Conservation (phyloP, 2,888 invertebrate species). For the Caprella mutica region DNA sequence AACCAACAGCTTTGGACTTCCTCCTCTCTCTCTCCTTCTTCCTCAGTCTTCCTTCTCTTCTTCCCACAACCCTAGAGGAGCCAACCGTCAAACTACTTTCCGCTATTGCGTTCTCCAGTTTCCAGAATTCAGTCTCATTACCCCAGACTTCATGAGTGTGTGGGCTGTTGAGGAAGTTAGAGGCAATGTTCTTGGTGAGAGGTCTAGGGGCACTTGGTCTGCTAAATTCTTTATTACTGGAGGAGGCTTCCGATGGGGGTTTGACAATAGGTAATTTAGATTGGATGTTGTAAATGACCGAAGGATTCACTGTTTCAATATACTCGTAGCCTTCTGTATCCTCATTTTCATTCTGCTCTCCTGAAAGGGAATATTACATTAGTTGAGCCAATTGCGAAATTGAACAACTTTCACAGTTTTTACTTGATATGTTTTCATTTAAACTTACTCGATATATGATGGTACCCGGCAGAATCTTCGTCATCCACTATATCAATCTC, state of each 20-base stretch:
- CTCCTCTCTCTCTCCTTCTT: background rate
- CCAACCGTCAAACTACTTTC: background rate
- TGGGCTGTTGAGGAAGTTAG: too few species aligned
- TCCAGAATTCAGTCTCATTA: conserved; percentile 2
- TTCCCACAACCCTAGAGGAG: background rate
- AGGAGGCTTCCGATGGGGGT: background rate
- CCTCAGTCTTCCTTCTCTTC: conserved; percentile 4
- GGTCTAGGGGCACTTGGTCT: background rate
- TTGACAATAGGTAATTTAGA: too few species aligned
- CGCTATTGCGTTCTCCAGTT: background rate
- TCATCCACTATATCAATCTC: too few species aligned
- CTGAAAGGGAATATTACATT: background rate
- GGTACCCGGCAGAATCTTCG: too few species aligned
- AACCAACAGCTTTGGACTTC: background rate
- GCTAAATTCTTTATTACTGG: background rate
- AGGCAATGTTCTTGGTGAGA: background rate
- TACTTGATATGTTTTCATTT: too few species aligned
- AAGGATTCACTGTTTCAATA: too few species aligned
- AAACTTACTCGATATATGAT: too few species aligned
- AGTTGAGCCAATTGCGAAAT: too few species aligned
- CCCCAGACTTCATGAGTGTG: conserved; percentile 7
- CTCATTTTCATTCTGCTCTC: background rate
- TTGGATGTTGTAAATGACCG: too few species aligned
- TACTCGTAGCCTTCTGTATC: conserved; percentile 3
- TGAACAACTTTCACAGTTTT: too few species aligned